Conservation (phyloP, 2,797 vertebrate species). For the Lacerta agilis region DNA sequence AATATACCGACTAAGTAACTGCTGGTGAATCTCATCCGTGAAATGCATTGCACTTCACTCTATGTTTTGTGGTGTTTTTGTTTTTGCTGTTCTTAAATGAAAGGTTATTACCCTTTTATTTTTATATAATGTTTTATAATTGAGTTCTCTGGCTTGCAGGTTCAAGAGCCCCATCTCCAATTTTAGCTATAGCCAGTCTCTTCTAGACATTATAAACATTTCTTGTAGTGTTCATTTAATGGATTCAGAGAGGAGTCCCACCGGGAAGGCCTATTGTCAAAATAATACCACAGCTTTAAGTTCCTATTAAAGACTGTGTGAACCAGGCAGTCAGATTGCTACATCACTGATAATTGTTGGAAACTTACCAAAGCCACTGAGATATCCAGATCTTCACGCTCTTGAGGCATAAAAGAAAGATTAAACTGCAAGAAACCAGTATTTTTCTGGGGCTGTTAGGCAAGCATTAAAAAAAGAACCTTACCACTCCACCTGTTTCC, state of each 20-base stretch:
- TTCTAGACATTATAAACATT: slow-evolving; percentile 43
- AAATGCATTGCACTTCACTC: slow-evolving; percentile 29
- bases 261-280: slow-evolving; percentile 21
- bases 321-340: slow-evolving; percentile 17
- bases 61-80: slow-evolving; percentile 28
- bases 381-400: neutral
- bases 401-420: neutral
- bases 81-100: slow-evolving; percentile 48
- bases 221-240: slow-evolving; percentile 28
- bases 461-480: neutral
- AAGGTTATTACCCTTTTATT: slow-evolving; percentile 43
- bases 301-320: neutral
- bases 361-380: slow-evolving; percentile 18
- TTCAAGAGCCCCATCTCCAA: slow-evolving; percentile 14
- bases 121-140: slow-evolving; percentile 50
- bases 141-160: slow-evolving; percentile 33
- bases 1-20: slow-evolving; percentile 23
- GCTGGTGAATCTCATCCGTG: slow-evolving; percentile 45
- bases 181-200: slow-evolving; percentile 41
- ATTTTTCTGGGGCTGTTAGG: slow-evolving; percentile 7
- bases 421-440: slow-evolving; percentile 26
- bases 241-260: slow-evolving; percentile 38
- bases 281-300: slow-evolving; percentile 17
- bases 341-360: neutral
- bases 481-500: neutral